phyloP scores from a whole-genome alignment of 1,140 invertebrate species.

The Tetramorium alpestre region DNA sequence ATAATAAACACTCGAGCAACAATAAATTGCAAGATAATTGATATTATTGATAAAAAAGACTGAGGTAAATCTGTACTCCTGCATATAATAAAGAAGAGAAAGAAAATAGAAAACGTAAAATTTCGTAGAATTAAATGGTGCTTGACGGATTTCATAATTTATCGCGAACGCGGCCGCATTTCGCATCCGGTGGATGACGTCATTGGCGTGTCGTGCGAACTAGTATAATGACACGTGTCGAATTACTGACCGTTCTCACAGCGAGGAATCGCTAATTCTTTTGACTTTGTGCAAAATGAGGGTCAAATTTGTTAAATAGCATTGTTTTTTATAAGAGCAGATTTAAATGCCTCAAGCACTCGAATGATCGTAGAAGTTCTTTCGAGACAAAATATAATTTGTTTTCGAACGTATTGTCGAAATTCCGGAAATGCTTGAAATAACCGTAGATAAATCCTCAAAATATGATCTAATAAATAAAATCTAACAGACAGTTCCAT shows the following conservation, averaged over 20 bases:
- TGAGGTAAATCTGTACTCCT: not conserved
- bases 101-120: not conserved
- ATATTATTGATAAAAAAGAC: not conserved
- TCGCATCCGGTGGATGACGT: conserved; percentile 22
- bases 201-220: not conserved
- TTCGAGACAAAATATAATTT: not conserved
- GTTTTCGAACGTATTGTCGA: not conserved
- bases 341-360: not conserved
- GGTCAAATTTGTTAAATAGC: not conserved
- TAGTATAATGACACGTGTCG: conserved; percentile 35
- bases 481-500: not conserved
- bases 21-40: not conserved
- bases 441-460: not conserved
- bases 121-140: not conserved
- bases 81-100: not conserved
- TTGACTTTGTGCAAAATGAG: not conserved
- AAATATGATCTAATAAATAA: conserved; percentile 9
- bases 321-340: not conserved
- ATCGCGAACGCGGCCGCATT: conserved; percentile 1
- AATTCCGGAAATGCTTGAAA: not conserved
- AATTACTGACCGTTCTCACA: conserved; percentile 29
- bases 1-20: not conserved
- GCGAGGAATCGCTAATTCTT: not conserved
- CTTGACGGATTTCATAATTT: conserved; percentile 11
- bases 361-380: not conserved